A percentile compares a stretch with the other conserved stretches of the same genome.
Evolutionary conservation across 2,888 invertebrate species (phyloP).

Genomic region (Diabrotica balteata): DNA sequence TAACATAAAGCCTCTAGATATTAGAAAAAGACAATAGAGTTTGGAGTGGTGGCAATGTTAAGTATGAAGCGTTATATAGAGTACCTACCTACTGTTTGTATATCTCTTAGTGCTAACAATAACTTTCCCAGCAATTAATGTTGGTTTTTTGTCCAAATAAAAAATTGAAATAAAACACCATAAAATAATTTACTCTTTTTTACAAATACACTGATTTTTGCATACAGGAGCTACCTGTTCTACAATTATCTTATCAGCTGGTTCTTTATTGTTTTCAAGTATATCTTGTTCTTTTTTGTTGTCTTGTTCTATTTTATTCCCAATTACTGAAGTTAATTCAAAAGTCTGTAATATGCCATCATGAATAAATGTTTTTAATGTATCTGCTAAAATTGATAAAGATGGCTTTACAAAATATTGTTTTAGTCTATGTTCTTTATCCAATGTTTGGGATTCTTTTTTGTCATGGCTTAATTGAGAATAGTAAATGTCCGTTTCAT

Average conservation of each 20-base stretch:
- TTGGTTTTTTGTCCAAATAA: too few relatives aligned
- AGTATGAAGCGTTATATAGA: too few relatives aligned
- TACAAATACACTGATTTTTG: slow-evolving; percentile 2
- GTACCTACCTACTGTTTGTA: too few relatives aligned
- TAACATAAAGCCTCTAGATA: too few relatives aligned
- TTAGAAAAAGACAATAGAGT: too few relatives aligned
- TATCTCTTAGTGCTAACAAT: too few relatives aligned
- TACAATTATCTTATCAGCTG: not conserved
- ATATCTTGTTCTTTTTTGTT: slow-evolving; percentile 21
- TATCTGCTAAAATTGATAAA: slow-evolving; percentile 41
- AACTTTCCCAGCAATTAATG: too few relatives aligned
- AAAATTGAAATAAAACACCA: too few relatives aligned
- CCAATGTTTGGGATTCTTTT: not conserved
- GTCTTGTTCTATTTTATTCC: slow-evolving; percentile 22
- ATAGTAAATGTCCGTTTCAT: slow-evolving; percentile 46
- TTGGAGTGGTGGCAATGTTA: too few relatives aligned
- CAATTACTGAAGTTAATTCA: slow-evolving; percentile 23
- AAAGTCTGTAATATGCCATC: slow-evolving; percentile 48
- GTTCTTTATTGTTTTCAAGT: not conserved
- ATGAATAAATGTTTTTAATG: slow-evolving; percentile 46
- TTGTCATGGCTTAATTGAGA: slow-evolving; percentile 45
- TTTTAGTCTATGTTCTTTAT: slow-evolving; percentile 16
- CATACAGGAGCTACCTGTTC: slow-evolving; percentile 3
- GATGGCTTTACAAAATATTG: slow-evolving; percentile 45
- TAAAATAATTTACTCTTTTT: not conserved